Evolutionary conservation across 2,888 invertebrate species (phyloP).

Genomic region (Caenorhabditis sp.): DNA sequence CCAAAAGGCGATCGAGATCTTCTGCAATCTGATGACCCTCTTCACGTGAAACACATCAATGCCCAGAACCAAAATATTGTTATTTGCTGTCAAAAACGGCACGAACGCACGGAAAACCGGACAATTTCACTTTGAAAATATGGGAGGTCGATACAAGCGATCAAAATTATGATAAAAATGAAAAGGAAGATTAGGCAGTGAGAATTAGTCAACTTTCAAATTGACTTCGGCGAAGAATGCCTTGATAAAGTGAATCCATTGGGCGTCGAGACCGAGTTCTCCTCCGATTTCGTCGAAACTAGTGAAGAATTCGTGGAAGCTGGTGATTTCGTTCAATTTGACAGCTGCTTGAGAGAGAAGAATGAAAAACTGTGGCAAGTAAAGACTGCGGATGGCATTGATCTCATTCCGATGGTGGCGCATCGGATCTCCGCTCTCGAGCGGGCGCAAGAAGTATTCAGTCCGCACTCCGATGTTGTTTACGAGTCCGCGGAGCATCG

Average conservation of each 20-base stretch:
- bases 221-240: conserved; percentile 5
- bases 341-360: conserved; percentile 25
- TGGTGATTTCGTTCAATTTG: conserved; percentile 22
- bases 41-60: conserved; percentile 47
- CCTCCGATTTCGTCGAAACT: conserved; percentile 19
- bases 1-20: conserved; percentile 19
- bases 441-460: conserved; percentile 35
- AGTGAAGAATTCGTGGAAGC: conserved; percentile 37
- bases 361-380: conserved; percentile 26
- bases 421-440: conserved; percentile 23
- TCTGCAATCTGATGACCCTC: conserved; percentile 33
- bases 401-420: too few species aligned
- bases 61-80: conserved; percentile 22
- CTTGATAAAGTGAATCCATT: background rate
- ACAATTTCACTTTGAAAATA: conserved; percentile 4
- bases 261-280: conserved; percentile 30
- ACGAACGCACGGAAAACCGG: conserved; percentile 9
- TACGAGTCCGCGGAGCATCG: conserved; percentile 38
- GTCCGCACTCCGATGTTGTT: conserved; percentile 41
- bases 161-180: conserved; percentile 11
- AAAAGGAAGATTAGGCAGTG: background rate
- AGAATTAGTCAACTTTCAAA: conserved; percentile 13
- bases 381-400: conserved; percentile 35
- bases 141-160: conserved; percentile 1
- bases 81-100: conserved; percentile 24